These are phyloP conservation scores for Folsomia candida DNA, from an alignment of 2,888 invertebrate genomes.

Conservation along the genomic window DNA sequence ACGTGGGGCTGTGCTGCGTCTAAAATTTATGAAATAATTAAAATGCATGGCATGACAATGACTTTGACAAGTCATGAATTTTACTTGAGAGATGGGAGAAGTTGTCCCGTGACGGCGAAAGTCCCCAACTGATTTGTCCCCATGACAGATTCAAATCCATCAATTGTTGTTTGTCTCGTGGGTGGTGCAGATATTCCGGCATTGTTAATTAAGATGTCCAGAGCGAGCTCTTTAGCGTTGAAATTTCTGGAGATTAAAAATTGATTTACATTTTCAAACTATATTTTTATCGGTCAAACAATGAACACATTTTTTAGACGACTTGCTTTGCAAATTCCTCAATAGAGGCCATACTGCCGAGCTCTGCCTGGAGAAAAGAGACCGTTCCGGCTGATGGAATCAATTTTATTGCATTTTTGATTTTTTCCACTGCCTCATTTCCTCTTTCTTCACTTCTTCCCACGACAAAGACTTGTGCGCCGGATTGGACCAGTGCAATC, in stretches of 20 bases:
- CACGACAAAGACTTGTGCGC: slow-evolving; percentile 55
- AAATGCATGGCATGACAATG: too few relatives aligned
- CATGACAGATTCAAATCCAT: slow-evolving; percentile 53
- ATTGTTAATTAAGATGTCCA: slow-evolving; percentile 54
- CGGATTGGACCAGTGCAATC: slow-evolving; percentile 52
- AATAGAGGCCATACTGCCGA: slow-evolving; percentile 54
- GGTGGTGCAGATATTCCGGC: slow-evolving; percentile 52
- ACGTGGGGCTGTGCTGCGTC: background rate
- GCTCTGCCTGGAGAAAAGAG: slow-evolving; percentile 53
- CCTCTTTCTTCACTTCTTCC: too few relatives aligned
- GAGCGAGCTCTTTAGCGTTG: slow-evolving; percentile 39
- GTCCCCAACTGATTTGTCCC: slow-evolving; percentile 19
- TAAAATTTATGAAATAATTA: too few relatives aligned
- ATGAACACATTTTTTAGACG: too few relatives aligned
- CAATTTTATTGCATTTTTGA: too few relatives aligned
- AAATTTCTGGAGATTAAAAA: too few relatives aligned
- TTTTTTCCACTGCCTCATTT: slow-evolving; percentile 52
- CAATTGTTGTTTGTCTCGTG: slow-evolving; percentile 47
- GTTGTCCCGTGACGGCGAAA: slow-evolving; percentile 21
- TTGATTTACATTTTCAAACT: too few relatives aligned
- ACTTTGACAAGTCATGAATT: too few relatives aligned
- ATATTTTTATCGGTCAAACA: too few relatives aligned
- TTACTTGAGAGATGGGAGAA: slow-evolving; percentile 10
- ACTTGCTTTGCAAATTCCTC: slow-evolving; percentile 54
- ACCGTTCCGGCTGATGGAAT: slow-evolving; percentile 51